These are phyloP conservation scores for Hirudinaria manillensis DNA, from an alignment of 2,888 invertebrate genomes.

Conservation along the genomic window DNA sequence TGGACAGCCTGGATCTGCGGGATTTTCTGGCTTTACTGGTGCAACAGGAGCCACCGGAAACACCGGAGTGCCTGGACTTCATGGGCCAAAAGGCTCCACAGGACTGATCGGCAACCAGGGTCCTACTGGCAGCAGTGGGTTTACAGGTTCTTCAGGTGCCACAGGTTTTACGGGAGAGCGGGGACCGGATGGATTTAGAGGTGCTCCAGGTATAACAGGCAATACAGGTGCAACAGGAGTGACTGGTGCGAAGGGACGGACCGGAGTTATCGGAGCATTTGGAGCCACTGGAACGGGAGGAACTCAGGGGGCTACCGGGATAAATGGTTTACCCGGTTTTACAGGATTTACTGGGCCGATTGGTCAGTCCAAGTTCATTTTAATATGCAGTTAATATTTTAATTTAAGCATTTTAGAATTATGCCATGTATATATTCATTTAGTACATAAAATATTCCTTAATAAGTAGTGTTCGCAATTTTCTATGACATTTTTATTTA, in stretches of 20 bases:
- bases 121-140: conserved; percentile 16
- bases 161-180: conserved; percentile 18
- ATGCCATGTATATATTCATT: too few relatives aligned
- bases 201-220: conserved; percentile 15
- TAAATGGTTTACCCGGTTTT: conserved; percentile 25
- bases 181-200: conserved; percentile 9
- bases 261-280: neutral
- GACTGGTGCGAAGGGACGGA: neutral
- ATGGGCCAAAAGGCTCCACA: conserved; percentile 28
- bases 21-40: neutral
- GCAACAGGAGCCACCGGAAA: neutral
- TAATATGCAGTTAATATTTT: too few relatives aligned
- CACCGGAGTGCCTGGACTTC: neutral
- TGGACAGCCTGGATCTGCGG: conserved; percentile 14
- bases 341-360: neutral
- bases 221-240: neutral
- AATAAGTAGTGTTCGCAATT: too few relatives aligned
- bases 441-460: too few relatives aligned
- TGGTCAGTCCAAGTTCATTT: neutral
- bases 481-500: too few relatives aligned
- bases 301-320: conserved; percentile 28
- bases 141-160: conserved; percentile 5
- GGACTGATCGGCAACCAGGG: conserved; percentile 21
- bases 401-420: too few relatives aligned
- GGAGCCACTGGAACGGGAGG: conserved; percentile 29